Evolutionary conservation across 2,888 invertebrate species (phyloP).

Genomic region (Nomada hirtipes): DNA sequence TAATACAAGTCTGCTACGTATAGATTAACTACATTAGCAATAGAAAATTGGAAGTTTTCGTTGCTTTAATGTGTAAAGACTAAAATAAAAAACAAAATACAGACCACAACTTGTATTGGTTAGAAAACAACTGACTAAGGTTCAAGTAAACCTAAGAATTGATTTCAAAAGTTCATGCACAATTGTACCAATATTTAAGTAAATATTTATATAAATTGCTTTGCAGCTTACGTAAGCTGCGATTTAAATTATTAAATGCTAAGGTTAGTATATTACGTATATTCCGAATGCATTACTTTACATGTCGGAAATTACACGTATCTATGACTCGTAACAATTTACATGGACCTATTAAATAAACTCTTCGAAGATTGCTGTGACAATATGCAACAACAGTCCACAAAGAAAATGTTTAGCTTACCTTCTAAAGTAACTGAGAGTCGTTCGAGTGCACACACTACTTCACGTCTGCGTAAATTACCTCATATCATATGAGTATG

Average conservation of each 20-base stretch:
- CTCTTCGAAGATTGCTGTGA: not conserved
- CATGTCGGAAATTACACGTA: not conserved
- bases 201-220: not conserved
- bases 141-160: no score
- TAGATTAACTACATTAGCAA: no score
- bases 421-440: not conserved
- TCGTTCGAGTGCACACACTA: not conserved
- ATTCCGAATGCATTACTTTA: not conserved
- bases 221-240: not conserved
- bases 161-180: no score
- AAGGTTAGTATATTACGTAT: not conserved
- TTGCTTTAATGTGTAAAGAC: no score
- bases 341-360: not conserved
- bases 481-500: not conserved
- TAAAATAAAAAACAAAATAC: no score
- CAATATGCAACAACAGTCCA: not conserved
- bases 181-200: not conserved
- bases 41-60: no score
- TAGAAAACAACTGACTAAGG: no score
- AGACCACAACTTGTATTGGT: no score
- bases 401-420: conserved; percentile 29
- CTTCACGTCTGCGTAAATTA: not conserved
- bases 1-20: no score
- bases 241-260: not conserved
- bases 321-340: not conserved